Base-by-base conservation (phyloP, 2,113 vertebrate genomes). In the Indicator maculatus region DNA sequence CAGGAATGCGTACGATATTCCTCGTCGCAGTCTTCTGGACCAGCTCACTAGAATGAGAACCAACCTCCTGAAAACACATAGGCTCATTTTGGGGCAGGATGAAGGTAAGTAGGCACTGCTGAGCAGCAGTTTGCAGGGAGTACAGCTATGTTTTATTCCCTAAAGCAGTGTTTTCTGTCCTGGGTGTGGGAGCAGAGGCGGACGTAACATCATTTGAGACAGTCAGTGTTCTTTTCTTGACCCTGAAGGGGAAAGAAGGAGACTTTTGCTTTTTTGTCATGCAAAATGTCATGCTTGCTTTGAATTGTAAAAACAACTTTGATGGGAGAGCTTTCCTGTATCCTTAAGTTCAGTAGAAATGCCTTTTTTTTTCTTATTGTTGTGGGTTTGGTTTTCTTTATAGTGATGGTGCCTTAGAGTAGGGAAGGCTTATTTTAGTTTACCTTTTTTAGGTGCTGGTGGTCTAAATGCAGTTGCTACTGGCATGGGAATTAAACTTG, bases 1-100 rank as follows among this genome's bases (percentile, higher is more conserved):
- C 61, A 97, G 98, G 91, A 98, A 98, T 91, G 98, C 98, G 0
- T 98, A 98, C n/a, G 98, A 98, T 96, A 98, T 98, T 97, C 98
- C 98, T 76, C 98, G 98, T 27, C 95, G 80, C 92, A 97, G 80
- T 96, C 97, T 98, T 72, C 87, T 98, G 86, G 98, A 98, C 92
- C 98, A 98, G 81, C 94, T 98, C 82, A 98, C 98, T 39, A 97
- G 98, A 91, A 98, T 98, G 98, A 98, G 98, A 97, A 97, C 98
- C 61, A 98, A 98, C 71, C 95, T 98, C 69, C 91, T 98, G 96
- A 98, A 98, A 97, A 98, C 96, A 27, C 98, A 97, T 74, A 98
- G 97, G 50, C 97, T 97, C 92, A 98, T 98, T 70, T 94, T 96
- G 36, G 98, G 98, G 69, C 98, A 98, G 91, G 98, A 98, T 95